Evolutionary conservation across 1,140 invertebrate species (phyloP).

Genomic region (Hirudo medicinalis): DNA sequence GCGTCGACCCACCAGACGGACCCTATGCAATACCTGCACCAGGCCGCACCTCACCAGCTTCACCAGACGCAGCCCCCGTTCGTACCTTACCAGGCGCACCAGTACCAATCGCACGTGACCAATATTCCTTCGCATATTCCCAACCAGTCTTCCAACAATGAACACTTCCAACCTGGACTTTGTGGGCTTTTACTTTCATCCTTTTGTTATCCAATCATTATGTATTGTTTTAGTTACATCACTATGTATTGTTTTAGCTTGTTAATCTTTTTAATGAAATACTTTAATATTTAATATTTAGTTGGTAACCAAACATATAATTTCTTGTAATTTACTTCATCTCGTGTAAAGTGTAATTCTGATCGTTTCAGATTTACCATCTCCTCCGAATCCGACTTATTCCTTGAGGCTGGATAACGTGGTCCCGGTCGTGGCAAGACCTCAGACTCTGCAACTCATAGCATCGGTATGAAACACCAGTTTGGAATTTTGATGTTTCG

Average conservation of each 20-base stretch:
- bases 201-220: slow-evolving; percentile 18
- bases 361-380: slow-evolving; percentile 48
- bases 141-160: slow-evolving; percentile 35
- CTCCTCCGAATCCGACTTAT: slow-evolving; percentile 61
- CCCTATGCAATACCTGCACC: slow-evolving; percentile 22
- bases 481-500: too few species aligned
- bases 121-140: slow-evolving; percentile 30
- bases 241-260: not conserved
- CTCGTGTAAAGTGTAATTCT: not conserved
- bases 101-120: slow-evolving; percentile 7
- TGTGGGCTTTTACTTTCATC: slow-evolving; percentile 64
- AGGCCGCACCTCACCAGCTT: slow-evolving; percentile 13
- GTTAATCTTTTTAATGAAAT: not conserved
- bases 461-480: slow-evolving; percentile 38
- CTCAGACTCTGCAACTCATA: slow-evolving; percentile 50
- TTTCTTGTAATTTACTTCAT: not conserved
- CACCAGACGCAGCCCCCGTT: slow-evolving; percentile 18
- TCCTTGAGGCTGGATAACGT: slow-evolving; percentile 30
- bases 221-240: not conserved
- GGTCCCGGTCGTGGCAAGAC: slow-evolving; percentile 60
- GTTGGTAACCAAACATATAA: not conserved
- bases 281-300: not conserved
- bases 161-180: slow-evolving; percentile 48
- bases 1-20: slow-evolving; percentile 13
- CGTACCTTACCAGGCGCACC: slow-evolving; percentile 4